Evolutionary conservation across 2,888 invertebrate species (phyloP).

Genomic region (Tenthredo livida): DNA sequence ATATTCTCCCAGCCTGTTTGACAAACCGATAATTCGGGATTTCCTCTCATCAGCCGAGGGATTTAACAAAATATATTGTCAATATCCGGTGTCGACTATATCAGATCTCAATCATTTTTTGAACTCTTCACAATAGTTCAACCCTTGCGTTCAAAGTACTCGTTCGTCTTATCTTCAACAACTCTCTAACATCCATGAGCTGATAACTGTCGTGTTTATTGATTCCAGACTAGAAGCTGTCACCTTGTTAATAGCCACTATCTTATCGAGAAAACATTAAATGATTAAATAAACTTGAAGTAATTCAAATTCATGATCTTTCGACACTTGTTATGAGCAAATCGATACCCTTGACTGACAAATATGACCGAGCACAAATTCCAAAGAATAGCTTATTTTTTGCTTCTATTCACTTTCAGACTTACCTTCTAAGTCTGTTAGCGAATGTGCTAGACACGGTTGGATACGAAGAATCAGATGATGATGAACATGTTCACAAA

Average conservation of each 20-base stretch:
- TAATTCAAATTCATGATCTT: not conserved
- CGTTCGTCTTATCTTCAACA: not conserved
- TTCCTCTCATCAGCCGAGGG: not conserved
- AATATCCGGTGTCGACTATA: not conserved
- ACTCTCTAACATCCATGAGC: not conserved
- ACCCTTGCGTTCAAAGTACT: not conserved
- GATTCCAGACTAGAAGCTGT: not conserved
- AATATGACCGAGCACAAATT: not conserved
- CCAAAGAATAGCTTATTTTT: constrained; percentile 12
- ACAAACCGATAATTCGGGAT: not conserved
- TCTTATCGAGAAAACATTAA: not conserved
- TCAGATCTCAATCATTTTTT: not conserved
- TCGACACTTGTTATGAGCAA: not conserved
- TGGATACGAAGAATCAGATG: constrained; percentile 63
- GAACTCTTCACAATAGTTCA: not conserved
- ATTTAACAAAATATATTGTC: constrained; percentile 18
- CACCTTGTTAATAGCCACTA: not conserved
- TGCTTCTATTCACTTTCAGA: not conserved
- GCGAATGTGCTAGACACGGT: constrained; percentile 63
- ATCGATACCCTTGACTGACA: not conserved
- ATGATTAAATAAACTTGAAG: not conserved
- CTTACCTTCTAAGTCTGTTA: constrained; percentile 8
- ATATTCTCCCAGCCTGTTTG: not conserved
- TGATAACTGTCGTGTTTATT: constrained; percentile 30
- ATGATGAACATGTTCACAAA: constrained; percentile 68